Evolutionary conservation across 1,140 invertebrate genomes (phyloP).

Genomic region (Drosophila melanogaster): DNA sequence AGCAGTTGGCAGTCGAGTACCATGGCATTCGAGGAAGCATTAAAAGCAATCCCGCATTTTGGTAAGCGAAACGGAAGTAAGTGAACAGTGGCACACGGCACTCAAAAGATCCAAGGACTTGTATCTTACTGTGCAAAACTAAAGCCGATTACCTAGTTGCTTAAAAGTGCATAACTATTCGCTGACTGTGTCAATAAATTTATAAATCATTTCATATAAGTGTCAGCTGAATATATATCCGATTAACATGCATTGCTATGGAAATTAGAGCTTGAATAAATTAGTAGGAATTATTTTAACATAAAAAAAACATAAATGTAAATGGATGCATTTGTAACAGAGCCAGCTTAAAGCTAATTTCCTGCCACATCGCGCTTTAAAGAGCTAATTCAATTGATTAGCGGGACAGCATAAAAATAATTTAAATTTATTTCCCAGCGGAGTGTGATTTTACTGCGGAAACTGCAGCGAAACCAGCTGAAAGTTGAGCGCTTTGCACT

Average conservation of each 20-base stretch:
- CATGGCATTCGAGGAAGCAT: conserved; percentile 7
- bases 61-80: conserved; percentile 2
- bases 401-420: background rate
- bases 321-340: background rate
- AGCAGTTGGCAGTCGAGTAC: conserved; percentile 25
- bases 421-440: conserved; percentile 1
- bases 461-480: conserved; percentile 4
- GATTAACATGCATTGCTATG: background rate
- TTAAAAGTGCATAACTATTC: background rate
- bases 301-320: no score
- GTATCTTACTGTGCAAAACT: background rate
- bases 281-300: background rate
- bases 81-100: conserved; percentile 15
- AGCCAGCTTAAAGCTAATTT: conserved; percentile 1
- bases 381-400: conserved; percentile 3
- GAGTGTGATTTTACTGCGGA: background rate
- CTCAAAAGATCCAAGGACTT: background rate
- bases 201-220: background rate
- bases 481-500: conserved; percentile 13
- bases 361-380: background rate
- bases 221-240: background rate
- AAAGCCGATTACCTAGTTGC: background rate
- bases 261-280: background rate
- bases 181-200: background rate
- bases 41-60: conserved; percentile 29